A percentile compares a stretch with the other conserved stretches of the same genome.
Evolutionary conservation across 2,113 vertebrate species (phyloP).

Genomic region (Phylloscopus trochilus): DNA sequence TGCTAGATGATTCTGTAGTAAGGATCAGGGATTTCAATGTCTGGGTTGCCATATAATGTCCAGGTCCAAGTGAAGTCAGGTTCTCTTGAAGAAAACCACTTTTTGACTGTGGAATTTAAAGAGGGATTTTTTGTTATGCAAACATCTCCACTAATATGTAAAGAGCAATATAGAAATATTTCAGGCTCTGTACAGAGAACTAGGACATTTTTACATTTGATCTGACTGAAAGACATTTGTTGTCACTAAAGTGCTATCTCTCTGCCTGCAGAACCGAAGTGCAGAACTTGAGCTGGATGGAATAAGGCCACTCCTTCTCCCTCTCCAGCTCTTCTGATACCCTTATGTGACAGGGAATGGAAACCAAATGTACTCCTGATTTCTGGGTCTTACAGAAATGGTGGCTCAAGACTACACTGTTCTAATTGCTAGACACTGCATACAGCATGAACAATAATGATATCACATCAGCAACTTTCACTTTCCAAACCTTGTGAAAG

Average conservation of each 20-base stretch:
- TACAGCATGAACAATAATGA: neutral
- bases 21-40: neutral
- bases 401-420: neutral
- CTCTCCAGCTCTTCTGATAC: neutral
- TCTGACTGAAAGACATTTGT: neutral
- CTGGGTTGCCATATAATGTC: neutral
- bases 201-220: neutral
- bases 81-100: neutral
- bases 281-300: neutral
- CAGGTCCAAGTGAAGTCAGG: neutral
- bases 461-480: neutral
- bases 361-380: neutral
- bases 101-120: neutral
- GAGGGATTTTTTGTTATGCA: neutral
- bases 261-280: neutral
- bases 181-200: neutral
- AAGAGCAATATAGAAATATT: neutral
- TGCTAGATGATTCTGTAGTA: neutral
- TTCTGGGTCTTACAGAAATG: neutral
- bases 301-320: neutral
- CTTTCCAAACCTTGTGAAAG: neutral
- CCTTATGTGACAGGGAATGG: neutral
- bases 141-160: neutral
- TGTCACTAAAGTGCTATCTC: fast-evolving
- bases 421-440: neutral